phyloP scores from a whole-genome alignment of 1,140 invertebrate species.

The Bombus sylvicola region DNA sequence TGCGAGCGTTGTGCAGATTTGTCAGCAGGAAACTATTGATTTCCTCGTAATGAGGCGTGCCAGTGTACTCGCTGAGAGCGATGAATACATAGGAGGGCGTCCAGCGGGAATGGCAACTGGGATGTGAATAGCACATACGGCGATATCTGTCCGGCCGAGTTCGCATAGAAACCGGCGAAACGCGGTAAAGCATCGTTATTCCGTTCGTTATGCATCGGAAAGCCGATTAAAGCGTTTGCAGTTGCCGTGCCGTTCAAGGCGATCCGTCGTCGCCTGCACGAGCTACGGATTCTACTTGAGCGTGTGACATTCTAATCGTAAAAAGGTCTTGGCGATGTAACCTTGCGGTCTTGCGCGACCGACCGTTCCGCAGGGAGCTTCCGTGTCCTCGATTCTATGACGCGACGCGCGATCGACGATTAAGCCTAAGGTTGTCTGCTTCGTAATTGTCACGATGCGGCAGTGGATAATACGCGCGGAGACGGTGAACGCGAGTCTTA shows the following conservation, averaged over 20 bases:
- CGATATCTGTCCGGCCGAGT: constrained; percentile 15
- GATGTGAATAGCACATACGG: constrained; percentile 36
- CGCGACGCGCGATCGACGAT: constrained; percentile 28
- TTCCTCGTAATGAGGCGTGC: constrained; percentile 73
- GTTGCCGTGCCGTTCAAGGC: neutral
- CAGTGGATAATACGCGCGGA: neutral
- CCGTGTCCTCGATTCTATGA: constrained; percentile 34
- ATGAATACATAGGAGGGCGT: constrained; percentile 29
- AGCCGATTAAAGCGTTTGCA: neutral
- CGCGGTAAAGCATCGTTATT: constrained; percentile 28
- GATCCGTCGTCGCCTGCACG: neutral
- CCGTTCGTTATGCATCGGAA: constrained; percentile 18
- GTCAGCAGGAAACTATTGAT: constrained; percentile 74
- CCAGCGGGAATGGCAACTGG: constrained; percentile 44
- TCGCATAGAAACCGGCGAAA: constrained; percentile 17
- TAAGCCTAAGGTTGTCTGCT: constrained; percentile 22
- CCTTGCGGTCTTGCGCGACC: neutral
- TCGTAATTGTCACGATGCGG: neutral
- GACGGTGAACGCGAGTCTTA: neutral
- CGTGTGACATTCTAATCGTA: neutral
- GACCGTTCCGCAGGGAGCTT: constrained; percentile 2
- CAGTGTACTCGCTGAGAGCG: constrained; percentile 31
- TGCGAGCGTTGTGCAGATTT: constrained; percentile 60
- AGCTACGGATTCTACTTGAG: too few species aligned
- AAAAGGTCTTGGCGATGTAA: neutral